A percentile compares a stretch with the other conserved stretches of the same genome.
Conservation (phyloP, 2,113 vertebrate species). For the Drymodes brunneopygia region DNA sequence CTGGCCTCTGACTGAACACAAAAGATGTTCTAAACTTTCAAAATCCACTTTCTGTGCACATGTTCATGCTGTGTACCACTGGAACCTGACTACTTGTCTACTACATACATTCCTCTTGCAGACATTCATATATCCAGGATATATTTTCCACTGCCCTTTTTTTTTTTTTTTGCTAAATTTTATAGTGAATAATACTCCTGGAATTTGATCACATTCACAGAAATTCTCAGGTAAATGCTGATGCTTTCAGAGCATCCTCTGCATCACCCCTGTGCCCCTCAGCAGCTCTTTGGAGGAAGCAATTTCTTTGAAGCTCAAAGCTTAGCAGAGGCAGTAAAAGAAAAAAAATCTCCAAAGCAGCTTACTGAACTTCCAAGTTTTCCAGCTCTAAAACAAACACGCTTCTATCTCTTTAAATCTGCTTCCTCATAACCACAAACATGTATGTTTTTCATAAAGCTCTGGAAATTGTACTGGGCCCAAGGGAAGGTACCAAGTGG, state of each 20-base stretch:
- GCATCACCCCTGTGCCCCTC: neutral
- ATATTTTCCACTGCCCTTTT: neutral
- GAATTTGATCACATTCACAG: neutral
- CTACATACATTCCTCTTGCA: neutral
- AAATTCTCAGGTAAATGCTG: neutral
- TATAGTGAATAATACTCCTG: neutral
- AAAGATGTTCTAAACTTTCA: neutral
- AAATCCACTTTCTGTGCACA: neutral
- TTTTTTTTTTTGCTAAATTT: neutral
- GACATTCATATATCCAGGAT: neutral
- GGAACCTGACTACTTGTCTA: neutral
- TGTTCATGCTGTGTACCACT: neutral
- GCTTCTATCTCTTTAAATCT: slow-evolving; percentile 74
- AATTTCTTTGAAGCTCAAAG: neutral
- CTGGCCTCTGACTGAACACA: neutral
- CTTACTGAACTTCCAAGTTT: neutral
- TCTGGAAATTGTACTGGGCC: slow-evolving; percentile 76
- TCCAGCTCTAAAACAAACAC: slow-evolving; percentile 41
- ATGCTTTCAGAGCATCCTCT: neutral
- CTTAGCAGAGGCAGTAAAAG: neutral
- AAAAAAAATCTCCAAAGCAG: slow-evolving; percentile 30
- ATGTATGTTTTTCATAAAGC: slow-evolving; percentile 84
- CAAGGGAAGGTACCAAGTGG: slow-evolving; percentile 70
- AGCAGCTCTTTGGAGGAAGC: neutral
- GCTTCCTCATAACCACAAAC: slow-evolving; percentile 75